Percentiles rank a stretch among this genome's conserved stretches.
Conservation (phyloP, 2,797 vertebrate genomes). For the Cacajao melanocephalus region DNA sequence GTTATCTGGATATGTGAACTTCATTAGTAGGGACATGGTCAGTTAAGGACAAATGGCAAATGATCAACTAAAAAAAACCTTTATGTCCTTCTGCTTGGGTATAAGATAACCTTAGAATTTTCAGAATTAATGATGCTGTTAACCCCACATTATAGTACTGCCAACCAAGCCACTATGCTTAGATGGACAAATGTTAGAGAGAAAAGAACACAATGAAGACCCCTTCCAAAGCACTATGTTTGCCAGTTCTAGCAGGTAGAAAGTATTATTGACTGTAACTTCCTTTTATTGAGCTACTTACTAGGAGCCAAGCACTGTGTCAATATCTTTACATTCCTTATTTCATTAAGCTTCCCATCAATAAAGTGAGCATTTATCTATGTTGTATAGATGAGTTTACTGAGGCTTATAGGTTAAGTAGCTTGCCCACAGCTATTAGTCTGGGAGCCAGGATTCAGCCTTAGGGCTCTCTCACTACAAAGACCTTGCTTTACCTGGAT, state of each 20-base stretch:
- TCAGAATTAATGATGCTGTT: neutral
- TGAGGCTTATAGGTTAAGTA: neutral
- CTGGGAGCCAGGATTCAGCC: neutral
- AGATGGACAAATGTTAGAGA: neutral
- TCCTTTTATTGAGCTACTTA: neutral
- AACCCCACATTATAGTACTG: neutral
- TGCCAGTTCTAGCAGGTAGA: neutral
- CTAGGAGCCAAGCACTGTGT: neutral
- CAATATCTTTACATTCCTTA: neutral
- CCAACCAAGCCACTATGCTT: neutral
- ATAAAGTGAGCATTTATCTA: neutral
- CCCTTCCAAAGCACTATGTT: neutral
- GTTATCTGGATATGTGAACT: neutral
- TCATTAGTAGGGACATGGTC: neutral
- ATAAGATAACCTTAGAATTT: neutral
- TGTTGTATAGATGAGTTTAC: neutral
- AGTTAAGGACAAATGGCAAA: constrained; percentile 15
- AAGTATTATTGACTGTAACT: neutral
- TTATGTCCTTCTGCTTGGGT: neutral
- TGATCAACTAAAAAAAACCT: neutral
- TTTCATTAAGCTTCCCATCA: constrained; percentile 1
- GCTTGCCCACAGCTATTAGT: neutral
- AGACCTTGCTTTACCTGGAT: constrained; percentile 12
- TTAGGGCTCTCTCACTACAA: neutral
- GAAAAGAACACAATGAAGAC: neutral